Evolutionary conservation across 2,888 invertebrate species (phyloP), one percentile per base, ranked within the genome.

Genomic region (Sepioteuthis lessoniana): DNA sequence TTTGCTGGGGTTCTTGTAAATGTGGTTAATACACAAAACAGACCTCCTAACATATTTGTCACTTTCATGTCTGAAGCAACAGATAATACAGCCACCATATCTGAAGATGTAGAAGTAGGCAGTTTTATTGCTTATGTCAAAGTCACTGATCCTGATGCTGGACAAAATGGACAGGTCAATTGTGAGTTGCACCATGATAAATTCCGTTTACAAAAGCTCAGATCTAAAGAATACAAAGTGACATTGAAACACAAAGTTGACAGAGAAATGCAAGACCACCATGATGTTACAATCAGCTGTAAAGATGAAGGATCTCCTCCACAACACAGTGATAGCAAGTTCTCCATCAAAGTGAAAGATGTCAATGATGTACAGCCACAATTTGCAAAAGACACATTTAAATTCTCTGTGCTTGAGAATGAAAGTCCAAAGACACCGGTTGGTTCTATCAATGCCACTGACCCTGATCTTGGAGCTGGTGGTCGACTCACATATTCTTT

Each of bases 291-390:
- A 76, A 76, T 76, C 35, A 76, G 76, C 76, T 76, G 76, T n/a
- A 76, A 76, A 76, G 76, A 76, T 76, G 76, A 76, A 76, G 76
- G 76, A 76, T 76, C 76, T 76, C 76, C 76, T 76, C 76, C 76
- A 55, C 55, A 76, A 76, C n/a, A 76, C 76, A 76, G 76, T 35
- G 76, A 76, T 76, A 76, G 76, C 76, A 76, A 76, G n/a, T 76
- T 76, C 76, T 76, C 76, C n/a, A 76, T 76, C 76, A 76, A 76
- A 76, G 76, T 76, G n/a, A 76, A 76, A 76, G 76, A 76, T 76
- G 76, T 76, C n/a, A 76, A 76, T 76, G 76, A 76, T 76, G 76
- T 76, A 35, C n/a, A 4, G n/a, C 76, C 76, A 35, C 76, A 76
- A 76, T 76, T 76, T 76, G n/a, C 76, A 76, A 76, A 76, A 35